Conservation (phyloP, 2,888 invertebrate genomes). For the Drosophila peninsularis region DNA sequence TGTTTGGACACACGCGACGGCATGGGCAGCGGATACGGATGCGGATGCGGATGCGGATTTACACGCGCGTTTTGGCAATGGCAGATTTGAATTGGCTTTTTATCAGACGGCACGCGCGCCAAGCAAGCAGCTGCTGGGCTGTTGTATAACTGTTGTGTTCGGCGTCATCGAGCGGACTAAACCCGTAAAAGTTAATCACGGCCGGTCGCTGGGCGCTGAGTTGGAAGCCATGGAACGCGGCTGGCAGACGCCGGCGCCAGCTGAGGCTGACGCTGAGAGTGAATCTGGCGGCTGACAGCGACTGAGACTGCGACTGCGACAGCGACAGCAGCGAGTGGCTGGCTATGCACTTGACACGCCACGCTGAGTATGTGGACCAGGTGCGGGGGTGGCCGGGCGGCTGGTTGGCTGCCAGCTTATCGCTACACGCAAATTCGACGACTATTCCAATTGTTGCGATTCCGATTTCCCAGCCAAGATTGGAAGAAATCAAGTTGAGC, state of each 20-base stretch:
- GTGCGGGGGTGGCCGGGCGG: conserved; percentile 10
- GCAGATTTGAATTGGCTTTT: conserved; percentile 46
- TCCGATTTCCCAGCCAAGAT: conserved; percentile 77
- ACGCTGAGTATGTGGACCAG: conserved; percentile 31
- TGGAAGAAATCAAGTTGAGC: conserved; percentile 78
- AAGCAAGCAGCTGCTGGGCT: conserved; percentile 58
- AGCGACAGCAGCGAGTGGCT: conserved; percentile 43
- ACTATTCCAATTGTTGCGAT: conserved; percentile 81
- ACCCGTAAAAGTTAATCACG: conserved; percentile 83
- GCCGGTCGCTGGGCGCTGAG: conserved; percentile 73
- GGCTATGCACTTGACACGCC: conserved; percentile 63
- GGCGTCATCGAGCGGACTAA: conserved; percentile 82
- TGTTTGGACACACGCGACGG: conserved; percentile 43
- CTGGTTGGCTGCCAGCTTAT: conserved; percentile 38
- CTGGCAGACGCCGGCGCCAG: conserved; percentile 56
- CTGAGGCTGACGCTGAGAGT: conserved; percentile 68
- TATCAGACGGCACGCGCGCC: conserved; percentile 48
- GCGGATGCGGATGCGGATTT: conserved; percentile 31
- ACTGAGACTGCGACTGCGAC: conserved; percentile 15
- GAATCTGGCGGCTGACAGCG: conserved; percentile 58
- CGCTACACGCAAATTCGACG: conserved; percentile 68
- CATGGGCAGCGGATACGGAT: conserved; percentile 23
- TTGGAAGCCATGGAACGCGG: conserved; percentile 58
- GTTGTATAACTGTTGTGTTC: conserved; percentile 71
- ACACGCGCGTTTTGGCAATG: conserved; percentile 49